Evolutionary conservation across 2,797 vertebrate species (phyloP).

Genomic region (Lophotriccus pileatus): DNA sequence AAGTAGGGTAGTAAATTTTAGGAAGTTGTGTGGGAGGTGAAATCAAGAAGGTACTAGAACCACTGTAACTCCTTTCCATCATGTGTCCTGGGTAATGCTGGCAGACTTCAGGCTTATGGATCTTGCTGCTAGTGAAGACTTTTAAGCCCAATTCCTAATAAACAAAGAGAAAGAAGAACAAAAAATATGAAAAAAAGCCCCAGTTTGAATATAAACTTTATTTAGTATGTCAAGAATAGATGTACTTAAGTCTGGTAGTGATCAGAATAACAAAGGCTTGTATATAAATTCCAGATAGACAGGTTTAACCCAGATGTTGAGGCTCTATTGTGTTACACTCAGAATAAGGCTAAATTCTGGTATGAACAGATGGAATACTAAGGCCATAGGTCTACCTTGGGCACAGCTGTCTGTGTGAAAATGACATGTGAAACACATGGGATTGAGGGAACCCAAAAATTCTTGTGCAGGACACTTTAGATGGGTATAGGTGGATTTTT

Average conservation of each 20-base stretch:
- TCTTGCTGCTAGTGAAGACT: conserved; percentile 73
- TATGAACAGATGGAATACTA: not conserved
- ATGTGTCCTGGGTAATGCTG: not conserved
- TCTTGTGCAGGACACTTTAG: not conserved
- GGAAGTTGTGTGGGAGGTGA: not conserved
- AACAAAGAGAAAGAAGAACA: conserved; percentile 41
- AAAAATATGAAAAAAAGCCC: not conserved
- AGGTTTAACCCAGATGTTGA: not conserved
- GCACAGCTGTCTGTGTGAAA: not conserved
- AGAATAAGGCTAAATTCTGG: not conserved
- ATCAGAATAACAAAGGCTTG: not conserved
- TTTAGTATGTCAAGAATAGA: not conserved
- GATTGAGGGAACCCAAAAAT: not conserved
- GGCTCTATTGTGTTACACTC: not conserved
- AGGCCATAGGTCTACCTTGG: not conserved
- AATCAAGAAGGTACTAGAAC: not conserved
- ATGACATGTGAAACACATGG: not conserved
- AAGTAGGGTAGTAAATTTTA: not conserved
- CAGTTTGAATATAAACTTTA: not conserved
- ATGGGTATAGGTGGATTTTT: not conserved
- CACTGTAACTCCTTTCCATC: conserved; percentile 46
- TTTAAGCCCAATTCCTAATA: conserved; percentile 73
- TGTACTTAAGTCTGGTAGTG: not conserved
- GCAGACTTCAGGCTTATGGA: conserved; percentile 71
- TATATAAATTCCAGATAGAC: not conserved